Base-by-base conservation (phyloP, 1,140 invertebrate species). In the Protaetia brevitarsis region DNA sequence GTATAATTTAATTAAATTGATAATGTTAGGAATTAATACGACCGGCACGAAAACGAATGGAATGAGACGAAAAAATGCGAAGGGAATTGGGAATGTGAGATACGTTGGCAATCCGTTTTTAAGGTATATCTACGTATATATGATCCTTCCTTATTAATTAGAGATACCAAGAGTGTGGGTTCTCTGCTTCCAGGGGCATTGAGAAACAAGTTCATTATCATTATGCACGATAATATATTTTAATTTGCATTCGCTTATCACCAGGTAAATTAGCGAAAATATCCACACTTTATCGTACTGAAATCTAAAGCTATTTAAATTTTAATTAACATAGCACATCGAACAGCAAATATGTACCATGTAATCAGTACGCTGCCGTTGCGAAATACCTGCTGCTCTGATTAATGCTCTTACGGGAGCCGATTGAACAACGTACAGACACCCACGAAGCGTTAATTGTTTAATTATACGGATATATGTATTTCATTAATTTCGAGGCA, bases 1-100 rank as follows among this genome's bases (percentile, higher is more conserved):
- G 41, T 51, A 51, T 51, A 51, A 51, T 51, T 51, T 51, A 51
- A 51, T 51, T 51, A 51, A 51, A 51, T 51, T 51, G 41, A 51
- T 51, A 51, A 51, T 51, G 19, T 23, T 51, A 23, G 41, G 41
- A 51, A 51, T 51, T 51, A 51, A 51, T 51, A 19, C 26, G 19
- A 51, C 41, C 41, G 41, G 41, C 41, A 51, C 41, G 41, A 51
- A 51, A 51, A 51, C 41, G 41, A 51, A 51, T 51, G 16, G 16
- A 51, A 45, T 19, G 37, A 7, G 16, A 45, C 16, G 37, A 19
- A 19, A 51, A 51, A 51, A 51, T 10, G 26, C 13, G 41, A 23
- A 19, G 41, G 19, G 26, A 23, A 23, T 51, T 51, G 16, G 8
- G 8, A n/a, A n/a, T n/a, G n/a, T n/a, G n/a, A n/a, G n/a, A n/a